These are phyloP conservation scores for Corythornis cristatus DNA, from an alignment of 2,113 vertebrate species.

Conservation along the genomic window DNA sequence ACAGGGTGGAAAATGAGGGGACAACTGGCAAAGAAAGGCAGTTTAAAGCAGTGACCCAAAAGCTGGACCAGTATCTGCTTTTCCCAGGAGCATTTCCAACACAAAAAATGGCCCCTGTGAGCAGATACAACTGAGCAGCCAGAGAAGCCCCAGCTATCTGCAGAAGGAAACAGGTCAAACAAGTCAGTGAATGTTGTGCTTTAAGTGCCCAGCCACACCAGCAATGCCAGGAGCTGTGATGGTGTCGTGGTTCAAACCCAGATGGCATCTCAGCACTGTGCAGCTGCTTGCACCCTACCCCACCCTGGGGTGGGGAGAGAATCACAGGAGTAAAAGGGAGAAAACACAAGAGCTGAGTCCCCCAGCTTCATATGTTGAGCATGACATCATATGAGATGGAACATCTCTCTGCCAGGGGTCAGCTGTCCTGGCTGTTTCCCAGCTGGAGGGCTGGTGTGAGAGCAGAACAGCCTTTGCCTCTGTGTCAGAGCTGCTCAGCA, in stretches of 20 bases:
- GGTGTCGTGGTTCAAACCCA: neutral
- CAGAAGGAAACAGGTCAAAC: neutral
- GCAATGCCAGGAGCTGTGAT: neutral
- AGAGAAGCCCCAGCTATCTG: neutral
- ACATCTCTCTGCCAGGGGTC: no score
- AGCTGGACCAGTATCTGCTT: neutral
- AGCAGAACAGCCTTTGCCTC: no score
- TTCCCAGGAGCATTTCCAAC: no score
- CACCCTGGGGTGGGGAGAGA: neutral
- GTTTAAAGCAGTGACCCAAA: neutral
- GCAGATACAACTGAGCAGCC: neutral
- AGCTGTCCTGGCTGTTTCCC: no score
- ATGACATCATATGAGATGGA: no score
- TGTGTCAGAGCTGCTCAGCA: no score
- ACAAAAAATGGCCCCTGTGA: accelerated
- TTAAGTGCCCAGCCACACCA: neutral
- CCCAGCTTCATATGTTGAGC: no score
- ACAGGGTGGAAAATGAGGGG: neutral
- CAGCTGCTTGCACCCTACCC: neutral
- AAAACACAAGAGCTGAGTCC: no score
- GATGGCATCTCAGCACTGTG: no score
- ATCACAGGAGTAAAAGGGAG: no score
- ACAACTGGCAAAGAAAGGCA: neutral
- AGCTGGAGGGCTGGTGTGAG: no score
- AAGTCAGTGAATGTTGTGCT: neutral